Evolutionary conservation across 2,888 invertebrate genomes (phyloP), one percentile per base, ranked within the genome.

Genomic region (Caenorhabditis panamensis): DNA sequence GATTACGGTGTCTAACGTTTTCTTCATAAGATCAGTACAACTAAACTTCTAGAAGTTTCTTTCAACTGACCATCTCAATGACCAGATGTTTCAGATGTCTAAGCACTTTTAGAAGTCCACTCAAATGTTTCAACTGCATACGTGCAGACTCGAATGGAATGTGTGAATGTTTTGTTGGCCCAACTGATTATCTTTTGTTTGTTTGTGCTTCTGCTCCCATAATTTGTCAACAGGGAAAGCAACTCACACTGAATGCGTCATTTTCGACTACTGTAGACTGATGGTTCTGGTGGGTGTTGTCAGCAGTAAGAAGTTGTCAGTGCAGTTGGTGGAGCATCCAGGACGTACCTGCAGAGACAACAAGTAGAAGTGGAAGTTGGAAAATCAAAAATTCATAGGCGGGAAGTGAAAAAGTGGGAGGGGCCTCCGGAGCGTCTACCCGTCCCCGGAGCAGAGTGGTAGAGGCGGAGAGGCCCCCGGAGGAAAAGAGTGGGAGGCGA

Each of bases 221-320:
- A 49, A 6, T 49, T 31, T 22, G 41, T 13, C n/a, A 28, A 11
- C 44, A 8, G 24, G 20, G 24, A 11, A 62, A 47, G 58, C 16
- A 67, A 79, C 79, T 79, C 61, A 79, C 79, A 79, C 67, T 36
- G 79, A 79, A 63, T 79, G 59, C 62, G 79, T 68, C 79, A 79
- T 79, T 67, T 68, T 72, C 22, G n/a, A 28, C 16, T 44, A n/a
- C 24, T 20, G 16, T 28, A 59, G 37, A n/a, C 13, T 9, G n/a
- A 31, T 1, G 4, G 31, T 31, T 18, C n/a, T 9, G 31, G 16
- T n/a, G 54, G 53, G n/a, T 62, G 41, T 36, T 8, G 61, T 16
- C 31, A 20, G 18, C 11, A 26, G 53, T 61, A 41, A 47, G 20
- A 9, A 53, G 44, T 22, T 36, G 36, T 59, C 58, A 51, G 58